A percentile compares a stretch with the other conserved stretches of the same genome.
Evolutionary conservation across 1,140 invertebrate genomes (phyloP).

Genomic region (Olivierus martensii): DNA sequence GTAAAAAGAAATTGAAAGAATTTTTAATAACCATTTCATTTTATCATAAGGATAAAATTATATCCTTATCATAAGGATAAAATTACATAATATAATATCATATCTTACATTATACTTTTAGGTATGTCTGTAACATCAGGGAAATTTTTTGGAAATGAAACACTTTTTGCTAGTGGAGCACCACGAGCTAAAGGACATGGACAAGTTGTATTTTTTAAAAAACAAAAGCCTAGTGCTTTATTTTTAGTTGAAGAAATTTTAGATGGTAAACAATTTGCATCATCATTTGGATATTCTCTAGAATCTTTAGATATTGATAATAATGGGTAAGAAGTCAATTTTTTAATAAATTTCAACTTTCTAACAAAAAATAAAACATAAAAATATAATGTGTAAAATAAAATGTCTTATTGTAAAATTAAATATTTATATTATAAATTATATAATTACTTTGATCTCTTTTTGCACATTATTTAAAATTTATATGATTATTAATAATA

Average conservation of each 20-base stretch:
- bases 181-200: slow-evolving; percentile 69
- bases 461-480: too few relatives aligned
- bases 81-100: not conserved
- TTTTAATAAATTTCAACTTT: not conserved
- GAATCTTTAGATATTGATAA: slow-evolving; percentile 69
- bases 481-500: too few relatives aligned
- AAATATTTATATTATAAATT: too few relatives aligned
- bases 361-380: too few relatives aligned
- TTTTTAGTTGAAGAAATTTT: slow-evolving; percentile 18
- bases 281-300: slow-evolving; percentile 71
- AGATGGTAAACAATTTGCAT: slow-evolving; percentile 24
- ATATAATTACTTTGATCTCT: too few relatives aligned
- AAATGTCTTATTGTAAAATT: not conserved
- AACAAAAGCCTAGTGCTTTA: slow-evolving; percentile 34
- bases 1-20: too few relatives aligned
- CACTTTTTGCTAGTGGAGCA: slow-evolving; percentile 68
- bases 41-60: too few relatives aligned
- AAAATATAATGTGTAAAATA: not conserved
- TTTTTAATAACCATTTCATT: too few relatives aligned
- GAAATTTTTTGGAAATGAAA: slow-evolving; percentile 40
- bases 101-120: slow-evolving; percentile 24
- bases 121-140: slow-evolving; percentile 77
- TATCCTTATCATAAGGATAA: too few relatives aligned
- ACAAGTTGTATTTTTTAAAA: slow-evolving; percentile 60
- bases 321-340: slow-evolving; percentile 47